These are phyloP conservation scores for Stomatorhinus walkeri DNA, from an alignment of 2,797 vertebrate species.

Conservation along the genomic window DNA sequence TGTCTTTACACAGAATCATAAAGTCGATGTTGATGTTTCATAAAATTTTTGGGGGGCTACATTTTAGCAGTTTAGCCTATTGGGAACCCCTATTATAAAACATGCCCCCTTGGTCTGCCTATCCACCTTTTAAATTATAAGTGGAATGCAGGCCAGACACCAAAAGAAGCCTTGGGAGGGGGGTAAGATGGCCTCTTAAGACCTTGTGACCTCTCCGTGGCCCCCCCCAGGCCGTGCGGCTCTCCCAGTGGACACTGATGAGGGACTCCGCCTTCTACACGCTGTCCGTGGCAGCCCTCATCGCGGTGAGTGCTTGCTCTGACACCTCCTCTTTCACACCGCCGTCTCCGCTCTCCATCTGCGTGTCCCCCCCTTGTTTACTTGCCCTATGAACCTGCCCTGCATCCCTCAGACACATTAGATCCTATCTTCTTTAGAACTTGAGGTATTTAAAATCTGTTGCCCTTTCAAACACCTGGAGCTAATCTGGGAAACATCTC, in stretches of 20 bases:
- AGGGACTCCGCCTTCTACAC: constrained; percentile 85
- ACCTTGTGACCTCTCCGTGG: neutral
- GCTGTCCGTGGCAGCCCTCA: constrained; percentile 77
- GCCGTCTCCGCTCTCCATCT: neutral
- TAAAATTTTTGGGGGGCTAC: neutral
- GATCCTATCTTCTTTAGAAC: neutral
- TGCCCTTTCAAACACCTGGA: neutral
- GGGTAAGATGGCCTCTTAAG: neutral
- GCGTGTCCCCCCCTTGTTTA: neutral
- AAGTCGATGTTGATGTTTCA: neutral
- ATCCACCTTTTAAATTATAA: neutral
- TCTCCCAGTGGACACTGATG: constrained; percentile 83
- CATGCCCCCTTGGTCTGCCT: neutral
- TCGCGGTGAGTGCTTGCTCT: constrained; percentile 64
- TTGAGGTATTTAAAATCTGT: neutral
- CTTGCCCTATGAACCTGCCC: neutral
- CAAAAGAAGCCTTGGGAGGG: neutral
- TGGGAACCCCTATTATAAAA: neutral
- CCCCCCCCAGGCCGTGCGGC: constrained; percentile 70
- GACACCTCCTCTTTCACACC: neutral
- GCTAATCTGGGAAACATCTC: neutral
- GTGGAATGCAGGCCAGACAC: neutral
- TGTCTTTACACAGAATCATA: neutral
- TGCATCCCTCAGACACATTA: neutral
- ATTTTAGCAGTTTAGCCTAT: neutral